phyloP scores from a whole-genome alignment of 2,113 vertebrate genomes.

The Chaetodon trifascialis region DNA sequence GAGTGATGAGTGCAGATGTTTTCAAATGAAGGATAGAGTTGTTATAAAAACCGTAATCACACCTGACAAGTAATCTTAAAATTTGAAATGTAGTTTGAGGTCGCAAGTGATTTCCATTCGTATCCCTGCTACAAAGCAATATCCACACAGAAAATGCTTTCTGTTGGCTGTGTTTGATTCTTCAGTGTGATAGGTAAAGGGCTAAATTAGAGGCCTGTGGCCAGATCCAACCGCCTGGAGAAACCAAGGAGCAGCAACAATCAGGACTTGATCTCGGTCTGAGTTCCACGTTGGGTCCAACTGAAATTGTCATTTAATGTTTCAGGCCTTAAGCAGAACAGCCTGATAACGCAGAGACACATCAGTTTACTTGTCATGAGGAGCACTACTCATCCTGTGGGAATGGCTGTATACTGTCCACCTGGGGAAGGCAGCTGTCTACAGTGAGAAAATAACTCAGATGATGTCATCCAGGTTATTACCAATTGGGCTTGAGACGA shows the following conservation, averaged over 20 bases:
- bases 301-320: conserved; percentile 6
- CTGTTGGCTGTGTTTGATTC: conserved; percentile 42
- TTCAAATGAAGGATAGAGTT: conserved; percentile 17
- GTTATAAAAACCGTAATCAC: conserved; percentile 37
- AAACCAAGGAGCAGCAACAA: conserved; percentile 25
- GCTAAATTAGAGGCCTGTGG: conserved; percentile 47
- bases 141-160: conserved; percentile 36
- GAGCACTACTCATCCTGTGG: neutral
- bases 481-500: neutral
- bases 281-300: neutral
- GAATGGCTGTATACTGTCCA: neutral
- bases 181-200: conserved; percentile 36
- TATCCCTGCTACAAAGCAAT: conserved; percentile 27
- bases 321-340: neutral
- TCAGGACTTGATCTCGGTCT: neutral
- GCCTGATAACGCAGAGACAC: neutral
- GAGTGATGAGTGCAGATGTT: neutral
- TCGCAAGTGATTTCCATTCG: conserved; percentile 43
- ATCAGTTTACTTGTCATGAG: conserved; percentile 2
- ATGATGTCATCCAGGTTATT: neutral
- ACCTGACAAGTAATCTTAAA: conserved; percentile 35
- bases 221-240: conserved; percentile 7
- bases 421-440: neutral
- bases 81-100: conserved; percentile 40
- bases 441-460: no score